Base-by-base conservation (phyloP, 2,888 invertebrate genomes). In the Nesidiocoris tenuis region DNA sequence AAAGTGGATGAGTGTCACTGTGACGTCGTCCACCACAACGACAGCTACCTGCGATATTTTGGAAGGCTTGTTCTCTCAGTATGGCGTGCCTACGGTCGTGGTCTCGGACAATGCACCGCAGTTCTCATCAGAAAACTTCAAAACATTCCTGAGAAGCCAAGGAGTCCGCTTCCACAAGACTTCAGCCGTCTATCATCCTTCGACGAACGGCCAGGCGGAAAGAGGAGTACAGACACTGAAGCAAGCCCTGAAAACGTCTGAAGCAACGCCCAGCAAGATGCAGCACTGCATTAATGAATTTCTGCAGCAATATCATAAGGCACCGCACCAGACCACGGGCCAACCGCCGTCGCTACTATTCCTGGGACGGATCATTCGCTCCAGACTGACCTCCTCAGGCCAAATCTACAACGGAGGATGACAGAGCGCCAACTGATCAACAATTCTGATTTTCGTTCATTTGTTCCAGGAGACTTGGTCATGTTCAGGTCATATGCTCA, bases 1-100 rank as follows among this genome's bases (percentile, higher is more conserved):
- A 0, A 81, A 81, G 54, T 81, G 80, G 80, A 78, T 78, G 0
- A 80, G 80, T 75, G 78, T 81, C 0, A 67, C 79, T 0, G 67
- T 76, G n/a, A 75, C 71, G 1, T 59, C n/a, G 67, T 57, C 77
- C 75, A 22, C 78, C 77, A 57, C 79, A 76, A 17, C 77, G 17
- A 74, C 78, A 16, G 59, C 75, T 2, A 76, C 76, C 17, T 9
- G 79, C n/a, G 76, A 76, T 25, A 76, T 68, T 56, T 77, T 79
- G 9, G 65, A 76, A 61, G 75, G n/a, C 1, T 5, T 79, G 23
- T 80, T 80, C 55, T 55, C 74, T 1, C 55, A 78, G 5, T 79
- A 61, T 66, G 80, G 80, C 2, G 23, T 78, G 3, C 78, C 80
- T 0, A 0, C 76, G 2, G 78, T 78, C 17, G 63, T 76, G 0